These are phyloP conservation scores for Papilio gigon DNA, from an alignment of 2,888 invertebrate species.

Conservation along the genomic window DNA sequence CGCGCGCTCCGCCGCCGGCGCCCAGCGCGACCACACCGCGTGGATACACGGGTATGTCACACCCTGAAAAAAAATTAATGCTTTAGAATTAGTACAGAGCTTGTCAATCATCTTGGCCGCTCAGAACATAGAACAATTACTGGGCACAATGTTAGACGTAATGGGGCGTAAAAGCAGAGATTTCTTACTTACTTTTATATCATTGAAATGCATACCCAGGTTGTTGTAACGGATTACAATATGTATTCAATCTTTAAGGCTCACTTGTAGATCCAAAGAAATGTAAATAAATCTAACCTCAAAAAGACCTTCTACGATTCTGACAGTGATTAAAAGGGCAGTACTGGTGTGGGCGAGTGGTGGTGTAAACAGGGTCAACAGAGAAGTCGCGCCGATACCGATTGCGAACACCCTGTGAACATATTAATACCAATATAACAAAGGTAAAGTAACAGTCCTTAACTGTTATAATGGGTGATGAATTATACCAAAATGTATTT, in stretches of 20 bases:
- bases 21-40: slow-evolving; percentile 92
- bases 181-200: too few relatives aligned
- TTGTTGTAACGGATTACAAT: too few relatives aligned
- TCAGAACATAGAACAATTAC: too few relatives aligned
- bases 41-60: slow-evolving; percentile 91
- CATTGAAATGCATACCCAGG: too few relatives aligned
- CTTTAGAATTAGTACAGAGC: too few relatives aligned
- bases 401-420: slow-evolving; percentile 85
- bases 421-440: too few relatives aligned
- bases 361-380: slow-evolving; percentile 91
- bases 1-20: slow-evolving; percentile 89
- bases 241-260: too few relatives aligned
- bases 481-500: background rate
- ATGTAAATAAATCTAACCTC: slow-evolving; percentile 82
- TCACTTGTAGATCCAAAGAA: too few relatives aligned
- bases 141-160: background rate
- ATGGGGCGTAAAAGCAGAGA: too few relatives aligned
- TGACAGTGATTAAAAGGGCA: slow-evolving; percentile 85
- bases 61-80: too few relatives aligned
- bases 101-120: too few relatives aligned
- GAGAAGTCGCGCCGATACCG: slow-evolving; percentile 89
- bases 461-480: background rate
- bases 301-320: slow-evolving; percentile 90
- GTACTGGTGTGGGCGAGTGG: slow-evolving; percentile 88
- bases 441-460: too few relatives aligned